Percentiles rank a stretch among this genome's conserved stretches.
Conservation (phyloP, 2,113 vertebrate species). For the Panurus biarmicus region DNA sequence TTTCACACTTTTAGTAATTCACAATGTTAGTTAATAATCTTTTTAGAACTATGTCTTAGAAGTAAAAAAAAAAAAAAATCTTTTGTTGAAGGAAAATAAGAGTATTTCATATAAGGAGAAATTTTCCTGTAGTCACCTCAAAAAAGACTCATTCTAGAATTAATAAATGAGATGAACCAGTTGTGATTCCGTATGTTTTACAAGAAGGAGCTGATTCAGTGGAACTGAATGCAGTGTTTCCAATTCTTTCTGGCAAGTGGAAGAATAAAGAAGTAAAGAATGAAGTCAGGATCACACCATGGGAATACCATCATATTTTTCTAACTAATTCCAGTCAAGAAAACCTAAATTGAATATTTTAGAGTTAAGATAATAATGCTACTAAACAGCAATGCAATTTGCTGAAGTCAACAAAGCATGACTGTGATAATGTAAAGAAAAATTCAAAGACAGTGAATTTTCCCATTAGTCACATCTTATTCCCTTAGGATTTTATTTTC, state of each 20-base stretch:
- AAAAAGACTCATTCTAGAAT: not conserved
- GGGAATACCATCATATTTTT: not conserved
- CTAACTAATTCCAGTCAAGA: not conserved
- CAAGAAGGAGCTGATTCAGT: not conserved
- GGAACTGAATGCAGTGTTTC: not conserved
- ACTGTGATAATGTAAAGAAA: not conserved
- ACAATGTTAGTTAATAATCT: not conserved
- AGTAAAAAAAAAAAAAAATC: not conserved
- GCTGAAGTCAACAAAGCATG: not conserved
- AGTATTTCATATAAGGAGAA: not conserved
- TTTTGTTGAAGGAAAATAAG: not conserved
- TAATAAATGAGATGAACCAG: not conserved
- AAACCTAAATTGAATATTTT: slow-evolving; percentile 12
- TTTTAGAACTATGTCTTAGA: not conserved
- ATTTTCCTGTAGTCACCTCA: not conserved
- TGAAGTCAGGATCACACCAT: not conserved
- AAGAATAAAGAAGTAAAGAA: not conserved
- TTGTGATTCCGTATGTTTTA: not conserved
- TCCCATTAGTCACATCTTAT: not conserved
- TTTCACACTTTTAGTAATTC: not conserved
- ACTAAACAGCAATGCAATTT: not conserved
- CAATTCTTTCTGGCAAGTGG: not conserved
- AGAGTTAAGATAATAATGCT: not conserved
- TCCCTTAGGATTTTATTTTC: not conserved
- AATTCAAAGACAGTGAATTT: not conserved